phyloP scores from a whole-genome alignment of 1,140 invertebrate species.

The Harpegnathos saltator region DNA sequence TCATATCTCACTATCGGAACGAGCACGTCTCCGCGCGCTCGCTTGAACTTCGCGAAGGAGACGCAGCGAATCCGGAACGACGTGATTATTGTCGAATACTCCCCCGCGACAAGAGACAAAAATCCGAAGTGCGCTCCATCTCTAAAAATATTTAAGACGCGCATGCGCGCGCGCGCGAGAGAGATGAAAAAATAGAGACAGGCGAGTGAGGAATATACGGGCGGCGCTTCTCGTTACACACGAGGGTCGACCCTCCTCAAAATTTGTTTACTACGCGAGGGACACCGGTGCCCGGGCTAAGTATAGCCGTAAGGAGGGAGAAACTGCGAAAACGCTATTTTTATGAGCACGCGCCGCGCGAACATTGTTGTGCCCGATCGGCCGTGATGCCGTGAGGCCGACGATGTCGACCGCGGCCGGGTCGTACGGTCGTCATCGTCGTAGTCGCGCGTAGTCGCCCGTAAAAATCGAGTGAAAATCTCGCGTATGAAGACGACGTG shows the following conservation, averaged over 20 bases:
- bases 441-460: not conserved
- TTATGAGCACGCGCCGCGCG: slow-evolving; percentile 71
- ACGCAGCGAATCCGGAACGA: not conserved
- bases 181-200: slow-evolving; percentile 54
- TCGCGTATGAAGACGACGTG: no score
- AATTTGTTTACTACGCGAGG: slow-evolving; percentile 75
- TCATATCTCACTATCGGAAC: not conserved
- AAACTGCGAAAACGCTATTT: slow-evolving; percentile 79
- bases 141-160: slow-evolving; percentile 58
- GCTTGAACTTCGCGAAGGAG: no score
- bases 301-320: slow-evolving; percentile 65
- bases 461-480: slow-evolving; percentile 37
- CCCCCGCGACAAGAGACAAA: slow-evolving; percentile 2
- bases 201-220: slow-evolving; percentile 49
- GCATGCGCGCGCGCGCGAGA: slow-evolving; percentile 14
- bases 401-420: slow-evolving; percentile 28
- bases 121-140: slow-evolving; percentile 21
- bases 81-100: slow-evolving; percentile 48
- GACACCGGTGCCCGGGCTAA: slow-evolving; percentile 69
- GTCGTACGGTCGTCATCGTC: slow-evolving; percentile 34
- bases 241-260: slow-evolving; percentile 61
- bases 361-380: slow-evolving; percentile 71
- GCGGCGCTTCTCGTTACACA: slow-evolving; percentile 56
- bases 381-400: slow-evolving; percentile 39
- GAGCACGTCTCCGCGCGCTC: no score